A percentile compares a stretch with the other conserved stretches of the same genome.
Evolutionary conservation across 2,888 invertebrate genomes (phyloP).

Genomic region (Steinernema carpocapsae): DNA sequence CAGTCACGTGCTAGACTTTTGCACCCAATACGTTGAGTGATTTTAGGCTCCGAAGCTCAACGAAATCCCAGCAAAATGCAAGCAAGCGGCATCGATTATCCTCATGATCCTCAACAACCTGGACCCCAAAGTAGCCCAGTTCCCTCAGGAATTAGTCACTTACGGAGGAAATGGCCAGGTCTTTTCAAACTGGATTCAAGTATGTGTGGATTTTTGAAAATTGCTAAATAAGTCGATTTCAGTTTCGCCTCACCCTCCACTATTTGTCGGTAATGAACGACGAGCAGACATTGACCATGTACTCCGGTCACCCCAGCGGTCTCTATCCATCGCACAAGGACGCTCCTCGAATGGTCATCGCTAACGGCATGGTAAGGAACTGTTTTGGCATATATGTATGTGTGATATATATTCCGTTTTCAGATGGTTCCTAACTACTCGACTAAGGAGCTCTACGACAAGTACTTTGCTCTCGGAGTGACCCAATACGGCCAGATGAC

Average conservation of each 20-base stretch:
- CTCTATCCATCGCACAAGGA: constrained; percentile 72
- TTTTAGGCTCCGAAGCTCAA: constrained; percentile 53
- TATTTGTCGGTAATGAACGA: constrained; percentile 74
- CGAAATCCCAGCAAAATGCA: constrained; percentile 55
- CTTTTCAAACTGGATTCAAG: constrained; percentile 76
- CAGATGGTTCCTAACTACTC: constrained; percentile 75
- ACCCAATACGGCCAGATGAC: constrained; percentile 77
- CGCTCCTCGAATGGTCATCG: constrained; percentile 74
- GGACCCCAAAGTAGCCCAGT: constrained; percentile 75
- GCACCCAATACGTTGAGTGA: no score
- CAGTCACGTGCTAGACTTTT: no score
- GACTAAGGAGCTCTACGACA: constrained; percentile 73
- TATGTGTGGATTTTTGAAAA: constrained; percentile 53
- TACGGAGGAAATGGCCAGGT: constrained; percentile 77
- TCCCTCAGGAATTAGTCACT: constrained; percentile 75
- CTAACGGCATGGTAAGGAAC: constrained; percentile 74
- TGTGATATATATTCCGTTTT: no score
- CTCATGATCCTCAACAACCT: constrained; percentile 77
- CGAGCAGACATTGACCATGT: constrained; percentile 74
- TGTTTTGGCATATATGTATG: not conserved
- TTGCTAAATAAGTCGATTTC: constrained; percentile 42
- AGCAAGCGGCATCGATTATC: constrained; percentile 73
- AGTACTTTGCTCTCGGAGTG: constrained; percentile 75
- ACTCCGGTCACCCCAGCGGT: constrained; percentile 75
- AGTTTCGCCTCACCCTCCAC: constrained; percentile 75